phyloP scores from a whole-genome alignment of 92 coral and sea anemone genomes.

The Epizoanthus fatuus region DNA sequence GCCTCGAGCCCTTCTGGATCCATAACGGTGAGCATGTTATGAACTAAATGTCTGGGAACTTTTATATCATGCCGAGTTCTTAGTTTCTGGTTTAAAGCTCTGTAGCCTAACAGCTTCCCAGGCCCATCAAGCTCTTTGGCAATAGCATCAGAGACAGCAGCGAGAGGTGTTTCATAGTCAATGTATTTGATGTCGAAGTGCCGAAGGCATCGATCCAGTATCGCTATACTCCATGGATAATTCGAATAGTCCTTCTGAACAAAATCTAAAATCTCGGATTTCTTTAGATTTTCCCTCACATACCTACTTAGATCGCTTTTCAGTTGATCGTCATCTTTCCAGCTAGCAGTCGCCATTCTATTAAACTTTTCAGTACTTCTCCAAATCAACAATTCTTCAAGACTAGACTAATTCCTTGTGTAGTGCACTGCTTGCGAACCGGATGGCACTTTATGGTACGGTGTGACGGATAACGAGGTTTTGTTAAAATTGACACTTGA shows the following conservation, averaged over 20 bases:
- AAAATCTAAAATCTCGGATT: conserved; percentile 59
- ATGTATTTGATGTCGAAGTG: conserved; percentile 70
- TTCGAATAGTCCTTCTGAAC: conserved; percentile 59
- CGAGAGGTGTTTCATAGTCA: conserved; percentile 58
- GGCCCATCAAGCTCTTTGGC: conserved; percentile 71
- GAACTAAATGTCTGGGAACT: conserved; percentile 59
- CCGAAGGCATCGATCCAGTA: conserved; percentile 65
- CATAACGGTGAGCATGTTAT: conserved; percentile 1
- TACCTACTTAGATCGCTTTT: conserved; percentile 7
- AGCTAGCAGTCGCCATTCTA: neutral
- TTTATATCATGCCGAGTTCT: conserved; percentile 60
- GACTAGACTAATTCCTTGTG: no score
- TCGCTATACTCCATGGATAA: conserved; percentile 69
- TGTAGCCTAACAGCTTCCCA: conserved; percentile 58
- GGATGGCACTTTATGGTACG: no score
- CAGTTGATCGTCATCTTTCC: conserved; percentile 34
- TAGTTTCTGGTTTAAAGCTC: conserved; percentile 72
- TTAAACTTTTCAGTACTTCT: no score
- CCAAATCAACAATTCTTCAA: no score
- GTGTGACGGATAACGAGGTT: no score
- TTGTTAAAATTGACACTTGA: no score
- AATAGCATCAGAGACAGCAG: conserved; percentile 61
- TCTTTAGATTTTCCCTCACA: conserved; percentile 49
- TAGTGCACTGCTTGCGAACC: no score
- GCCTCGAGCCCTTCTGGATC: conserved; percentile 27